These are phyloP conservation scores for Monomorium pharaonis DNA, from an alignment of 1,140 invertebrate genomes.

Conservation along the genomic window DNA sequence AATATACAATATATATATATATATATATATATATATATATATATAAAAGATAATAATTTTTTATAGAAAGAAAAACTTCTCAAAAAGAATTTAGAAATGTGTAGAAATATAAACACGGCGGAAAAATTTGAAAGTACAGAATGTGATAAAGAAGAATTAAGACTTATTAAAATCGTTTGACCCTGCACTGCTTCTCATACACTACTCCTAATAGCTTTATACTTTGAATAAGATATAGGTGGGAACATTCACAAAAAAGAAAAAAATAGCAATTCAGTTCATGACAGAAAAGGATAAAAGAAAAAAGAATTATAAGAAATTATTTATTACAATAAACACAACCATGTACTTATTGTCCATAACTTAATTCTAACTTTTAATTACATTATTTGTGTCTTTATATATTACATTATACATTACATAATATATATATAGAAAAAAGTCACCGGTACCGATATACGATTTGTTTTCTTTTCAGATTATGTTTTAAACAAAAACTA, in stretches of 20 bases:
- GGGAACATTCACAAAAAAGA: conserved; percentile 39
- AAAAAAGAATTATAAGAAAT: conserved; percentile 34
- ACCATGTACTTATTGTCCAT: neutral
- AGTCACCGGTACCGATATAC: too few species aligned
- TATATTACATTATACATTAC: too few species aligned
- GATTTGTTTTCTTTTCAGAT: too few species aligned
- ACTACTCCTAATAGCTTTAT: conserved; percentile 75
- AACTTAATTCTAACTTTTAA: conserved; percentile 22
- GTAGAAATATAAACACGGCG: neutral
- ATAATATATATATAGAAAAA: too few species aligned
- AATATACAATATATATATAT: neutral
- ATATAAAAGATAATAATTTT: neutral
- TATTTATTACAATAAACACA: conserved; percentile 65
- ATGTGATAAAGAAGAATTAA: conserved; percentile 76
- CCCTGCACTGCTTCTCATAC: conserved; percentile 69
- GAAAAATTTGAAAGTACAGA: conserved; percentile 66
- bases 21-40: too few species aligned
- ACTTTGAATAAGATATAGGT: conserved; percentile 65
- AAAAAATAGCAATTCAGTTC: conserved; percentile 15
- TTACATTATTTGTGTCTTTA: conserved; percentile 3
- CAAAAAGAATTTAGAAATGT: neutral
- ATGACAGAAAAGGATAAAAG: conserved; percentile 41
- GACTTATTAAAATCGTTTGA: conserved; percentile 83
- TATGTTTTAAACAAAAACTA: too few species aligned
- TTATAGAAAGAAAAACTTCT: too few species aligned